phyloP scores from a whole-genome alignment of 2,113 vertebrate species.

The Hypocryptadius cinnamomeus region DNA sequence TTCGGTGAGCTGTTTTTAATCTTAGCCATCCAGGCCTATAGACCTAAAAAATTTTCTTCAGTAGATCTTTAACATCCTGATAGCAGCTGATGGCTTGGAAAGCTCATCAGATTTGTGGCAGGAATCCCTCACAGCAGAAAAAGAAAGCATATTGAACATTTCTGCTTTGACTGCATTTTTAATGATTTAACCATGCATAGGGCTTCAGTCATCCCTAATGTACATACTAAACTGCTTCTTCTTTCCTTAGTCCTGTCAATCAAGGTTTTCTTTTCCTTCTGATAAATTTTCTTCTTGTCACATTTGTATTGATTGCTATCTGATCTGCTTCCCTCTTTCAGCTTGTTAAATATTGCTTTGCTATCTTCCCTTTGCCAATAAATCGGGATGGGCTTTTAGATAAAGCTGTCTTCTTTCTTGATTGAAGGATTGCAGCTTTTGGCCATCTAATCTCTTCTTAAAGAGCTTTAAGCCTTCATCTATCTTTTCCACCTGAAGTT shows the following conservation, averaged over 20 bases:
- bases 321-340: neutral
- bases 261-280: neutral
- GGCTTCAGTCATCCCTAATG: neutral
- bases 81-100: neutral
- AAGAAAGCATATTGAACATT: neutral
- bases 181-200: neutral
- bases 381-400: neutral
- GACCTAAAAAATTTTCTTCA: neutral
- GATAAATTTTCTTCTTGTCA: neutral
- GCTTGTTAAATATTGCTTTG: slow-evolving; percentile 9
- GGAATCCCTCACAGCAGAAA: neutral
- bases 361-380: slow-evolving; percentile 3
- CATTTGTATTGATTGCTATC: slow-evolving; percentile 17
- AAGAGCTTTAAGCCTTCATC: neutral
- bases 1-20: neutral
- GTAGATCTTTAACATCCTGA: neutral
- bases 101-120: neutral
- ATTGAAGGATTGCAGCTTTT: slow-evolving; percentile 13
- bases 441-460: neutral
- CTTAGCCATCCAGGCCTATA: neutral
- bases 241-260: neutral
- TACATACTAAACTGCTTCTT: neutral
- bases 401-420: slow-evolving; percentile 15
- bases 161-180: neutral
- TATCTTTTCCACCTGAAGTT: neutral